phyloP scores from a whole-genome alignment of 2,797 vertebrate species.

The Parauchenoglanis punctatus region DNA sequence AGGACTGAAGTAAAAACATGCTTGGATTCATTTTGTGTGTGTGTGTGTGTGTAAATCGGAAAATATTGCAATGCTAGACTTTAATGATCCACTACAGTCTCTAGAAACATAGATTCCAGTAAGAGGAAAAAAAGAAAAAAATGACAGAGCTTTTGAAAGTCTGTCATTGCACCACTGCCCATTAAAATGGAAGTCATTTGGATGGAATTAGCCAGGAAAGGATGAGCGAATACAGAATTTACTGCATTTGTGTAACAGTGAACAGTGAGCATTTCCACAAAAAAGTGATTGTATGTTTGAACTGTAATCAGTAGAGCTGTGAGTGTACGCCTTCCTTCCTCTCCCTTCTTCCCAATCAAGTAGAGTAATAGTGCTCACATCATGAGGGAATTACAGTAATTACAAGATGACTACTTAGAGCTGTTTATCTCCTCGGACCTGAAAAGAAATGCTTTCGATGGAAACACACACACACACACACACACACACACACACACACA shows the following conservation, averaged over 20 bases:
- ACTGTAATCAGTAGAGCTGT: constrained; percentile 35
- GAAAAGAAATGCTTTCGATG: background rate
- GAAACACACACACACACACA: background rate
- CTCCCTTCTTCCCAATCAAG: constrained; percentile 15
- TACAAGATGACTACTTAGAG: constrained; percentile 9
- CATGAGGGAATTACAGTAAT: constrained; percentile 29
- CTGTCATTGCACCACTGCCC: background rate
- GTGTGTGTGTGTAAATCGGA: background rate
- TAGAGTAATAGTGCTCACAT: constrained; percentile 4
- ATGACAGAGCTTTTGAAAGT: background rate
- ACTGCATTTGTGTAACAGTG: background rate
- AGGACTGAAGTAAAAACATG: background rate
- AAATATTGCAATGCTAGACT: background rate
- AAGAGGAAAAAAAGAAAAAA: background rate
- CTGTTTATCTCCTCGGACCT: background rate
- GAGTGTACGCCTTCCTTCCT: constrained; percentile 19
- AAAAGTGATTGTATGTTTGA: constrained; percentile 24
- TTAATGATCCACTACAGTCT: constrained; percentile 22
- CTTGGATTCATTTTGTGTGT: background rate
- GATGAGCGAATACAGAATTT: background rate
- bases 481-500: background rate
- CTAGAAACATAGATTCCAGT: background rate
- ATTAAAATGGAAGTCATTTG: background rate
- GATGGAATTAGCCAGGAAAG: background rate
- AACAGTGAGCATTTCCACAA: background rate